Conservation (phyloP, 2,888 invertebrate genomes). For the Netelia fuscicornis region DNA sequence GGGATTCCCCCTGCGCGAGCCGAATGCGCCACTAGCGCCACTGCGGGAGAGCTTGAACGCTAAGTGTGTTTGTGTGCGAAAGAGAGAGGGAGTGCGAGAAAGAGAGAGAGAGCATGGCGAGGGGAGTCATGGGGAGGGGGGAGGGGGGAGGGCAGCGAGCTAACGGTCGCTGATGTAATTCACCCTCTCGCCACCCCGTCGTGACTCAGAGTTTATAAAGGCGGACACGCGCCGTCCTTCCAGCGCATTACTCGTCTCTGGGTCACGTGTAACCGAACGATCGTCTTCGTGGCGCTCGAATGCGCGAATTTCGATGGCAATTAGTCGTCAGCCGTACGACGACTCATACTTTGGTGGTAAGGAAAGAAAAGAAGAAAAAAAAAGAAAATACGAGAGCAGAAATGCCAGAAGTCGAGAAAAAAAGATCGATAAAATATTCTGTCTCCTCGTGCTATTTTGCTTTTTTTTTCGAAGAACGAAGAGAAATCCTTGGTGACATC, state of each 20-base stretch:
- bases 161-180: slow-evolving; percentile 70
- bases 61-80: too few relatives aligned
- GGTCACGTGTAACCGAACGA: slow-evolving; percentile 68
- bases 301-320: slow-evolving; percentile 28
- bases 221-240: slow-evolving; percentile 64
- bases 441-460: not conserved
- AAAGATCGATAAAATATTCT: slow-evolving; percentile 33
- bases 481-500: slow-evolving; percentile 5
- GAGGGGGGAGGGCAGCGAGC: slow-evolving; percentile 29
- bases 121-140: not conserved
- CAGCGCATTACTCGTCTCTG: slow-evolving; percentile 53
- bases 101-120: too few relatives aligned
- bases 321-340: not conserved
- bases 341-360: not conserved
- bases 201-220: slow-evolving; percentile 74
- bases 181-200: slow-evolving; percentile 62
- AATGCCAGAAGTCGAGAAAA: not conserved
- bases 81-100: too few relatives aligned
- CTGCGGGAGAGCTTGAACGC: too few relatives aligned
- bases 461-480: not conserved
- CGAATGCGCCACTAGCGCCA: not conserved
- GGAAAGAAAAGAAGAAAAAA: slow-evolving; percentile 21
- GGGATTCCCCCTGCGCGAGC: slow-evolving; percentile 44
- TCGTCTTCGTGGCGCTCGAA: slow-evolving; percentile 34
- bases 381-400: not conserved